Conservation (phyloP, 1,140 invertebrate species). For the Euura lappo region DNA sequence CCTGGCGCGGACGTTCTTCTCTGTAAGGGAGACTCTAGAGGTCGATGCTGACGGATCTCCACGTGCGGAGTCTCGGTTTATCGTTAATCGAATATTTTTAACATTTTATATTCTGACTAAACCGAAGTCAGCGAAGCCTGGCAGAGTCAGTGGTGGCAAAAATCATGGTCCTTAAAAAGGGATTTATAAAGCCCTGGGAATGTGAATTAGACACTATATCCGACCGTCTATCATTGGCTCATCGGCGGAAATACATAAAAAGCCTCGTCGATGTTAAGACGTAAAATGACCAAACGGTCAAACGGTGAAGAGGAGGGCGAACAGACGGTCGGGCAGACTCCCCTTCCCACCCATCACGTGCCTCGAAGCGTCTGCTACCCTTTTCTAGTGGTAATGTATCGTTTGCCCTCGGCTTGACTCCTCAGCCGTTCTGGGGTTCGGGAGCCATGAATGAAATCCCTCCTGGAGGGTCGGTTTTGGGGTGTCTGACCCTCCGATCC, state of each 20-base stretch:
- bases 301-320: not conserved
- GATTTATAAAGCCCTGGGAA: too few relatives aligned
- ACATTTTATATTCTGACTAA: not conserved
- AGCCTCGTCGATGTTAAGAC: constrained; percentile 50
- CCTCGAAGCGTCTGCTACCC: constrained; percentile 41
- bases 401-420: constrained; percentile 39
- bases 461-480: constrained; percentile 49
- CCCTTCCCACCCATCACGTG: constrained; percentile 45
- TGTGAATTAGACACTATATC: too few relatives aligned
- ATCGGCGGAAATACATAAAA: not conserved
- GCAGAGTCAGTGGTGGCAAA: too few relatives aligned
- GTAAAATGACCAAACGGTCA: constrained; percentile 54
- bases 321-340: constrained; percentile 27
- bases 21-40: not conserved
- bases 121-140: not conserved
- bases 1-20: constrained; percentile 1
- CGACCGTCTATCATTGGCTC: too few relatives aligned
- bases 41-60: not conserved
- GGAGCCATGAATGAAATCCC: constrained; percentile 59
- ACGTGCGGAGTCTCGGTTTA: not conserved
- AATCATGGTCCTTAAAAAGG: not conserved
- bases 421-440: constrained; percentile 32
- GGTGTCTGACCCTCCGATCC: constrained; percentile 54
- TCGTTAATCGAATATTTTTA: not conserved
- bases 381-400: constrained; percentile 51